Evolutionary conservation across 2,888 invertebrate genomes (phyloP).

Genomic region (Hofmannophila pseudospretella): DNA sequence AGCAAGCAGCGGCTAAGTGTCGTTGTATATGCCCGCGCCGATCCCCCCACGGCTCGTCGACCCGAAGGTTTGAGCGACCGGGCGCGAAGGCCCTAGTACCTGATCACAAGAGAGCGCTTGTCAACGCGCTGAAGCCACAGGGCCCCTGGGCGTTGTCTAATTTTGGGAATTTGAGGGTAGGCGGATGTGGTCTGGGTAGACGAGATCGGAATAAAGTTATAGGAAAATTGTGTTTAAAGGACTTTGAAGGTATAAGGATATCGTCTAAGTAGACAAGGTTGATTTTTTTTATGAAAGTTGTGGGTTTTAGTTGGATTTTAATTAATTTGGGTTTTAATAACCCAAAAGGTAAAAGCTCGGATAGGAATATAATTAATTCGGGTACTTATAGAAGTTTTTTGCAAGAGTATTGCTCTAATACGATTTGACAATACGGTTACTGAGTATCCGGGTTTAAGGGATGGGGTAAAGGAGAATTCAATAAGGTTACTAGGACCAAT

Average conservation of each 20-base stretch:
- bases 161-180: too few relatives aligned
- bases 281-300: background rate
- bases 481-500: constrained; percentile 63
- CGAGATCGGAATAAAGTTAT: too few relatives aligned
- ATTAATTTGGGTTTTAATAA: too few relatives aligned
- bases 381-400: background rate
- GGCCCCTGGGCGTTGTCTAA: constrained; percentile 41
- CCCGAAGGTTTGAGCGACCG: constrained; percentile 69
- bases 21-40: constrained; percentile 64
- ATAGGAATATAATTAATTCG: too few relatives aligned
- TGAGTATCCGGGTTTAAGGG: background rate
- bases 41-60: constrained; percentile 68
- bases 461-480: constrained; percentile 1
- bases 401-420: background rate
- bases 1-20: constrained; percentile 53
- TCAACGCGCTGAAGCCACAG: constrained; percentile 44
- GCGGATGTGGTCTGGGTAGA: too few relatives aligned
- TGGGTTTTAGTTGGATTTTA: background rate
- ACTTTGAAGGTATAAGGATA: constrained; percentile 1
- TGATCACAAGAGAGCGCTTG: constrained; percentile 48
- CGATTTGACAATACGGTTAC: background rate
- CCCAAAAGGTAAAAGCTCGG: background rate
- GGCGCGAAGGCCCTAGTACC: constrained; percentile 76
- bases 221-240: too few relatives aligned
- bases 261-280: background rate